Conservation (phyloP, 2,888 invertebrate genomes). For the Heliconius ismenius region DNA sequence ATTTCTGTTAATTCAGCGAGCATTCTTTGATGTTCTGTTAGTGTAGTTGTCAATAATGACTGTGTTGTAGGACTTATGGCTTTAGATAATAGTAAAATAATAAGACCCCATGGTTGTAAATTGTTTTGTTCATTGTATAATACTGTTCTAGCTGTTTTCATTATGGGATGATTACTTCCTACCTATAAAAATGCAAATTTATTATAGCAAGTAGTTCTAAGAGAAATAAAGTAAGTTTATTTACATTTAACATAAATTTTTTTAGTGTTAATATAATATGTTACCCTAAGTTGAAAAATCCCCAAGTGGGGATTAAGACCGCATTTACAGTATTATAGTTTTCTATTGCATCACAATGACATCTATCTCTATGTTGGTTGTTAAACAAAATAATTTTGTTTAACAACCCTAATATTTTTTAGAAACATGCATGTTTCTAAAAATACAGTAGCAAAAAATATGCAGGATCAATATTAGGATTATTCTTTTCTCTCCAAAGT, state of each 20-base stretch:
- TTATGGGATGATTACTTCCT: conserved; percentile 92
- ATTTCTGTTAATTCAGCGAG: conserved; percentile 89
- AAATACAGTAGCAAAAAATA: too few relatives aligned
- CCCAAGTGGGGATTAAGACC: too few relatives aligned
- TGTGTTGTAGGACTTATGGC: conserved; percentile 82
- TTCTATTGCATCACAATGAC: too few relatives aligned
- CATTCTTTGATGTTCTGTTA: conserved; percentile 78
- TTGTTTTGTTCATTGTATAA: conserved; percentile 91
- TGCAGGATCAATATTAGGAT: too few relatives aligned
- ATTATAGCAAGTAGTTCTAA: background rate
- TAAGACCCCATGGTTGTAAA: conserved; percentile 92
- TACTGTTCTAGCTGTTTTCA: conserved; percentile 91
- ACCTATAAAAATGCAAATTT: conserved; percentile 67
- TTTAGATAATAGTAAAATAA: conserved; percentile 91
- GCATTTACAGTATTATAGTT: too few relatives aligned
- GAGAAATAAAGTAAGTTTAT: background rate
- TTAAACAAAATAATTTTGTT: too few relatives aligned
- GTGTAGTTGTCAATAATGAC: conserved; percentile 80
- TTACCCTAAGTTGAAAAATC: too few relatives aligned
- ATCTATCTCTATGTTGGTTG: too few relatives aligned
- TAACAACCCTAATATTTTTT: too few relatives aligned
- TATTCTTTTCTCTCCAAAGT: too few relatives aligned
- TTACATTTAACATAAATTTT: background rate
- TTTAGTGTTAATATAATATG: background rate
- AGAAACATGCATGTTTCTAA: too few relatives aligned